These are phyloP conservation scores for Hassar affinis DNA, from an alignment of 2,113 vertebrate species.

Conservation along the genomic window DNA sequence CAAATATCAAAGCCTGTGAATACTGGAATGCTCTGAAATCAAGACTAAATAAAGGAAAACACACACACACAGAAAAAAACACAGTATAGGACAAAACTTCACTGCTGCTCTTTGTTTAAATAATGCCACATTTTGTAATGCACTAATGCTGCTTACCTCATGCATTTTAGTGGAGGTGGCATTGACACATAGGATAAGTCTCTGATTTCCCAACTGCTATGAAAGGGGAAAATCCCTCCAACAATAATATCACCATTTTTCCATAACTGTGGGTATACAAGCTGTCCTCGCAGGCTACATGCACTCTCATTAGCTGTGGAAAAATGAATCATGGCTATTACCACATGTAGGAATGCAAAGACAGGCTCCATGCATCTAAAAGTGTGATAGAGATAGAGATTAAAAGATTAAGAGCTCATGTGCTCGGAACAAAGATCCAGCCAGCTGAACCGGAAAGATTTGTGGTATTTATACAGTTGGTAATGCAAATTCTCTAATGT, in stretches of 20 bases:
- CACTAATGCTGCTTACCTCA: slow-evolving; percentile 28
- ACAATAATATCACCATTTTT: slow-evolving; percentile 44
- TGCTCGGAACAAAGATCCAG: too few species aligned
- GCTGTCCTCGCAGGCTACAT: slow-evolving; percentile 30
- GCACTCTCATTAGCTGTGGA: slow-evolving; percentile 29
- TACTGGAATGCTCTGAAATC: slow-evolving; percentile 70
- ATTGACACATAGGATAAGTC: slow-evolving; percentile 20
- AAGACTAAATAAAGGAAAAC: slow-evolving; percentile 55
- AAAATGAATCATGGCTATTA: slow-evolving; percentile 32
- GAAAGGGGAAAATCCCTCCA: slow-evolving; percentile 48
- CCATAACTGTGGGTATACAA: slow-evolving; percentile 27
- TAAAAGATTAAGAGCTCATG: too few species aligned
- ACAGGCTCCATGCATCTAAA: slow-evolving; percentile 36
- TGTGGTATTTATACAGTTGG: slow-evolving; percentile 36
- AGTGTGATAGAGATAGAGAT: too few species aligned
- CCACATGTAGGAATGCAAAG: slow-evolving; percentile 19
- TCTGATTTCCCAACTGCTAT: slow-evolving; percentile 42
- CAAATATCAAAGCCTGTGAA: slow-evolving; percentile 70
- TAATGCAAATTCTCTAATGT: background rate
- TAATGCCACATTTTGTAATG: too few species aligned
- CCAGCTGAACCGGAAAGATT: too few species aligned
- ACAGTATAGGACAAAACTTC: too few species aligned
- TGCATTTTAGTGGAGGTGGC: slow-evolving; percentile 36
- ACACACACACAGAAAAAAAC: too few species aligned
- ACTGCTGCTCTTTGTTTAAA: too few species aligned